Evolutionary conservation across 92 coral and sea anemone species (phyloP), one percentile per base, ranked within the genome.

Genomic region (Zoanthus sociatus): DNA sequence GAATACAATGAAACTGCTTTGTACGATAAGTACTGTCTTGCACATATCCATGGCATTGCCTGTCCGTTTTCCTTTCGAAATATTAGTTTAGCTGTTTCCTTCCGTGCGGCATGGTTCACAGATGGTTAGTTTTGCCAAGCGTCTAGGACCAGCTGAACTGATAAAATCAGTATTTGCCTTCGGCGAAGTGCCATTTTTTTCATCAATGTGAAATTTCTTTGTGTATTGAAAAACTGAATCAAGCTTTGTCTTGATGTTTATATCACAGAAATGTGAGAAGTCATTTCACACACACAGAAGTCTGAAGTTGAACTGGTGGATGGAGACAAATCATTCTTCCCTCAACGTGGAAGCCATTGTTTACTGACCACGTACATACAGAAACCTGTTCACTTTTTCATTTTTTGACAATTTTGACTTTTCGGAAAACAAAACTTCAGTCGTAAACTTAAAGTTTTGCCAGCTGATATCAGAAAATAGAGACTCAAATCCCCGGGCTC

Each of bases 51-150:
- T 9, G 7, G 82, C 45, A 15, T 8, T 48, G 26, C 6, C 67
- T 77, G 46, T 13, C 12, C 53, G 82, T 30, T 26, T 26, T 26
- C 26, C 64, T 31, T 51, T 77, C 5, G 47, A 37, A 48, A 51
- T 14, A 68, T 26, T 30, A 51, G 82, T 53, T 77, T 54, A 77
- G 82, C 82, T 77, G 82, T 54, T 53, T 58, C 82, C 53, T 77
- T 48, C 53, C 21, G 66, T 37, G 42, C 31, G 48, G 16, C 67
- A 77, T 26, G 13, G 68, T 17, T 21, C 48, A 53, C 67, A 77
- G 82, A 55, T 77, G 82, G 46, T 20, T 77, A 37, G 42, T 53
- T 30, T 11, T 26, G 21, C 63, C 44, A 14, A 32, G 30, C n/a
- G 64, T 17, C 5, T 53, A 44, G 47, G 53, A 33, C 53, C 82